phyloP scores from a whole-genome alignment of 2,888 invertebrate species.

The Sepioteuthis lessoniana region DNA sequence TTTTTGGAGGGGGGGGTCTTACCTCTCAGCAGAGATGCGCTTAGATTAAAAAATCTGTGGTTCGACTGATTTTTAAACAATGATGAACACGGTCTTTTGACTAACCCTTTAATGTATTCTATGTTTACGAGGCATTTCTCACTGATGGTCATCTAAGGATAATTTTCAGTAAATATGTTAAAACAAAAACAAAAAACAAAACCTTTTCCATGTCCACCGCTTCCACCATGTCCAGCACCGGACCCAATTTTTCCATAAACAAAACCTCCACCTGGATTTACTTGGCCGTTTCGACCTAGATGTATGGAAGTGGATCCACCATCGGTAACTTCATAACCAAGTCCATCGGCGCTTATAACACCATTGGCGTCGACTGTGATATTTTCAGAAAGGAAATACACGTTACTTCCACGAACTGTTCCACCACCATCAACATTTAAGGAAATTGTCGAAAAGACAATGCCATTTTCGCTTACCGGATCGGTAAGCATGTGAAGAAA shows the following conservation, averaged over 20 bases:
- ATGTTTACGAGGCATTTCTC: too few relatives aligned
- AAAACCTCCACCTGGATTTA: slow-evolving; percentile 63
- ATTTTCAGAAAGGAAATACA: slow-evolving; percentile 61
- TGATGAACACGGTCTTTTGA: too few relatives aligned
- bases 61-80: too few relatives aligned
- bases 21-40: too few relatives aligned
- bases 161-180: too few relatives aligned
- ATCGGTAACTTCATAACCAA: slow-evolving; percentile 60
- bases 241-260: slow-evolving; percentile 55
- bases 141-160: too few relatives aligned
- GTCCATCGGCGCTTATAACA: slow-evolving; percentile 59
- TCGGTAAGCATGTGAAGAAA: slow-evolving; percentile 65
- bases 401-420: slow-evolving; percentile 60
- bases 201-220: slow-evolving; percentile 62
- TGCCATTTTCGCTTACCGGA: slow-evolving; percentile 60
- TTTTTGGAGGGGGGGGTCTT: too few relatives aligned
- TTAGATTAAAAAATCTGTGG: too few relatives aligned
- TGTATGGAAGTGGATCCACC: slow-evolving; percentile 50
- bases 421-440: slow-evolving; percentile 67
- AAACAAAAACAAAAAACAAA: not conserved
- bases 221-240: slow-evolving; percentile 66
- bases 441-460: slow-evolving; percentile 57
- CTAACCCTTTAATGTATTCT: too few relatives aligned
- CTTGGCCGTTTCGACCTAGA: slow-evolving; percentile 58
- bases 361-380: slow-evolving; percentile 65